Evolutionary conservation across 2,888 invertebrate genomes (phyloP), one percentile per base, ranked within the genome.

Genomic region (Icerya purchasi): DNA sequence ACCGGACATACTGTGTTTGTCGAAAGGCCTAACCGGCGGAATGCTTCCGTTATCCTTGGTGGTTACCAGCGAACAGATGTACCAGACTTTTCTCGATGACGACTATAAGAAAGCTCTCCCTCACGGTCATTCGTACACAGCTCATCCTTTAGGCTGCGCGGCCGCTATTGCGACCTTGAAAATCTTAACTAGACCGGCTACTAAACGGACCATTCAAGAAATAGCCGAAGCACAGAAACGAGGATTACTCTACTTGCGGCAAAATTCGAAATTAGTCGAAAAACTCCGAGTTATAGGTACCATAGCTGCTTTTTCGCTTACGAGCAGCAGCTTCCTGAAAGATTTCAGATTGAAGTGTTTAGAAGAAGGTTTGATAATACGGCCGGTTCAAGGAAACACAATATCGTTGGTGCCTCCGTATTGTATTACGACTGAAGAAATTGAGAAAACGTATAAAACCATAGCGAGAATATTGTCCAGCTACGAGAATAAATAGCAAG

Each of bases 381-480:
- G 61, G 19, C 61, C 61, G 5, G 53, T 61, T n/a, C 21, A 22
- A n/a, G n/a, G 8, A 1, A 57, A 57, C 18, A 56, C 53, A 3
- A 53, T 61, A n/a, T 61, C 58, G 22, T 22, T 61, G 22, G 19
- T 61, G 22, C 61, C 61, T 8, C 61, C 61, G 3, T 61, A 61
- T 50, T 56, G 19, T 22, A 58, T 36, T n/a, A 50, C 53, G 2
- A 18, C 1, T 2, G 53, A 53, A 8, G 57, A 57, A 10, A 24
- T 61, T 10, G 22, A 49, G 10, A n/a, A 20, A 52, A 49, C 51
- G 22, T 57, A 60, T 49, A 22, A 53, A 14, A 53, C 50, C 3
- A 18, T 60, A 56, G 10, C 23, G 1, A 21, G 53, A 2, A 10
- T n/a, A 20, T 56, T 56, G 49, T 25, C 22, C 49, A 21, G 20